Percentiles rank a stretch among this genome's conserved stretches.
Evolutionary conservation across 2,888 invertebrate genomes (phyloP).

Genomic region (Nephrotoma flavescens): DNA sequence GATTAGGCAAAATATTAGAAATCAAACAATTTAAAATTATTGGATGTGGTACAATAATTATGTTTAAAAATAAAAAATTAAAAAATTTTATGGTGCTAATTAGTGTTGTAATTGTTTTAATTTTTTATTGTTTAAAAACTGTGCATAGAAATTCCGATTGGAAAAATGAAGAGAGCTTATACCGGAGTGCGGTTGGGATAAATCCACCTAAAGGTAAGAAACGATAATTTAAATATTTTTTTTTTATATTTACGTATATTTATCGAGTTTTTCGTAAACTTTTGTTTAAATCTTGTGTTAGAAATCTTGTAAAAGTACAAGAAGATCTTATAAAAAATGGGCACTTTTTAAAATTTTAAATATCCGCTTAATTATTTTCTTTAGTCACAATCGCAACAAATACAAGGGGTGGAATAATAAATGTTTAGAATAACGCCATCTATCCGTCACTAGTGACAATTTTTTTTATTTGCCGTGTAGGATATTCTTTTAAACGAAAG

Average conservation of each 20-base stretch:
- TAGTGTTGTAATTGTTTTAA: conserved; percentile 39
- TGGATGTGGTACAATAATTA: conserved; percentile 29
- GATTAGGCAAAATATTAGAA: conserved; percentile 37
- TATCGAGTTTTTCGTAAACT: neutral
- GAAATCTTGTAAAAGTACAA: too few relatives aligned
- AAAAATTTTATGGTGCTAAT: conserved; percentile 21
- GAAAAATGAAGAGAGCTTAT: conserved; percentile 85
- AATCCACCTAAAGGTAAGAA: conserved; percentile 94
- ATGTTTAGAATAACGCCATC: too few relatives aligned
- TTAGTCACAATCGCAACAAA: too few relatives aligned
- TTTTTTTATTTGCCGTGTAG: too few relatives aligned
- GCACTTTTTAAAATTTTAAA: too few relatives aligned
- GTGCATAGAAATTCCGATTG: conserved; percentile 77
- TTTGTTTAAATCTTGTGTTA: too few relatives aligned
- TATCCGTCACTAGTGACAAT: too few relatives aligned
- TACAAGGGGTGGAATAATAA: too few relatives aligned
- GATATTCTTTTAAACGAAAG: too few relatives aligned
- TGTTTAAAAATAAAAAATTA: conserved; percentile 17
- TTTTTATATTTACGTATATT: neutral
- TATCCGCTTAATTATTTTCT: too few relatives aligned
- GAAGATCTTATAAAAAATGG: too few relatives aligned
- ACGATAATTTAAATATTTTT: neutral
- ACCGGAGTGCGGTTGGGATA: conserved; percentile 75
- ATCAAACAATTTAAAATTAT: conserved; percentile 24
- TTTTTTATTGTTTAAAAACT: conserved; percentile 62